Base-by-base conservation (phyloP, 2,888 invertebrate genomes). In the Trichopria drosophilae region DNA sequence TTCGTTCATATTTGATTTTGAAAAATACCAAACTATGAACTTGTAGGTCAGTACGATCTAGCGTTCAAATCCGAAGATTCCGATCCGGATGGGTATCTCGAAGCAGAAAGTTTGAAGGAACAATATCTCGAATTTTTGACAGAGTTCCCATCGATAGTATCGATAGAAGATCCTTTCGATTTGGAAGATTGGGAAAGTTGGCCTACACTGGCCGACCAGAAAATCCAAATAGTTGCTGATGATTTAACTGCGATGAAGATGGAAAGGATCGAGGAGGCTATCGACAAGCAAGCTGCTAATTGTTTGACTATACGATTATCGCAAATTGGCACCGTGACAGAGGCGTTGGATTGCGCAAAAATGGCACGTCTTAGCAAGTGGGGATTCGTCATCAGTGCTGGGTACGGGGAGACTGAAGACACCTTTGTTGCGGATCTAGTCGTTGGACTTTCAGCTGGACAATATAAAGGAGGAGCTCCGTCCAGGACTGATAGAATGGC, bases 141-240 rank as follows among this genome's bases (percentile, higher is more conserved):
- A 0, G 67, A 67, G 34, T 72, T 59, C 26, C 70, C 73, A 1
- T 46, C 44, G 1, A 42, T 75, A n/a, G 58, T 69, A 2, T 72
- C 72, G 4, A 61, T 74, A 43, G 69, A 71, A 44, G 73, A 75
- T 58, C 74, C 74, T 1, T 71, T 73, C 43, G 67, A 67, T 44
- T 59, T 59, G 26, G 70, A 73, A 6, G 73, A 74, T 22, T 69
- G 67, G 67, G 68, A 72, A 0, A 59, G 65, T n/a, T 75, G 74
- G 73, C 49, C 64, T 1, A 58, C 58, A n/a, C 13, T 74, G 15
- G 55, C 61, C 3, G 55, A 42, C 18, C 61, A 66, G 28, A 63
- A 63, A 29, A 58, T 71, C 1, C 71, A 70, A 47, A 55, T 74
- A 0, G 68, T 73, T 3, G 57, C 69, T 3, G 72, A 73, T 23